phyloP scores from a whole-genome alignment of 2,113 vertebrate genomes.

The crab-eating macaque (Macaca fascicularis) region T2T-MFA8v1.1 NC_088380.1:154108001-154108500 shows the following conservation, averaged over 20 bases:
- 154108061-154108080: neutral
- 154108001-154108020: neutral
- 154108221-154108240: neutral
- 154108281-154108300: neutral
- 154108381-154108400: neutral
- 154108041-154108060: neutral
- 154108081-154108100: neutral
- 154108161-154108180: neutral
- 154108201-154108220: neutral
- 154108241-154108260: neutral
- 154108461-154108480: neutral
- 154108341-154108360: neutral
- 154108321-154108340: neutral
- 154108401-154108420: neutral
- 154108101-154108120: neutral
- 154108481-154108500: neutral
- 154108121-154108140: neutral
- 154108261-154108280: neutral
- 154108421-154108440: neutral
- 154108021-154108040: neutral
- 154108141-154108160: neutral
- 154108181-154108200: neutral
- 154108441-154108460: neutral
- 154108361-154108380: neutral
- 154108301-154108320: neutral